phyloP scores from a whole-genome alignment of 2,113 vertebrate genomes.

The Monopterus albus region DNA sequence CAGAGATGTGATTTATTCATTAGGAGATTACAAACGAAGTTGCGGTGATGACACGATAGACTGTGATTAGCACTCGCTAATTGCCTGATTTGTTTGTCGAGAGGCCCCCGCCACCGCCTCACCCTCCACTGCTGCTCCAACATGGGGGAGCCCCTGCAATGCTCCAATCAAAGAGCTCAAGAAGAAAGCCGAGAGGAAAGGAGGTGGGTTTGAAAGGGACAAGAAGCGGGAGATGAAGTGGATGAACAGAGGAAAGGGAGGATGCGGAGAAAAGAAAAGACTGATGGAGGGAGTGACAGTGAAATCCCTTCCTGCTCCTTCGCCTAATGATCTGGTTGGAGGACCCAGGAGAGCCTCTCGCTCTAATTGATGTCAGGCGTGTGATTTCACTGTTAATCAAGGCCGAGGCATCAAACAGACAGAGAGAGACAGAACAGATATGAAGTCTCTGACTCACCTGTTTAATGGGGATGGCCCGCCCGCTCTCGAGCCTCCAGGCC shows the following conservation, averaged over 20 bases:
- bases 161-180: slow-evolving; percentile 85
- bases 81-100: slow-evolving; percentile 88
- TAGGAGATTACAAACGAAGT: slow-evolving; percentile 97
- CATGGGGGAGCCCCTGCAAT: slow-evolving; percentile 35
- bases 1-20: slow-evolving; percentile 96
- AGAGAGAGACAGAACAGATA: slow-evolving; percentile 1
- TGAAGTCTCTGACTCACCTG: slow-evolving; percentile 88
- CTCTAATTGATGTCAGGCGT: slow-evolving; percentile 99
- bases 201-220: slow-evolving; percentile 82
- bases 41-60: slow-evolving; percentile 85
- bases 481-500: slow-evolving; percentile 93
- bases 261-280: background rate
- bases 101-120: slow-evolving; percentile 5
- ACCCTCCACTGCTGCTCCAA: slow-evolving; percentile 14
- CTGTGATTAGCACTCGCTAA: slow-evolving; percentile 90
- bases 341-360: slow-evolving; percentile 89
- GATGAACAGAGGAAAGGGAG: slow-evolving; percentile 43
- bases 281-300: slow-evolving; percentile 12
- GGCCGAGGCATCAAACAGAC: slow-evolving; percentile 71
- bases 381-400: slow-evolving; percentile 93
- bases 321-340: slow-evolving; percentile 96
- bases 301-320: slow-evolving; percentile 84
- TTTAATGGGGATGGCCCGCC: slow-evolving; percentile 98
- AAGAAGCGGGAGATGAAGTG: slow-evolving; percentile 71
- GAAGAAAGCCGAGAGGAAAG: slow-evolving; percentile 32